Conservation (phyloP, 2,888 invertebrate species). For the Argyresthia albistria region DNA sequence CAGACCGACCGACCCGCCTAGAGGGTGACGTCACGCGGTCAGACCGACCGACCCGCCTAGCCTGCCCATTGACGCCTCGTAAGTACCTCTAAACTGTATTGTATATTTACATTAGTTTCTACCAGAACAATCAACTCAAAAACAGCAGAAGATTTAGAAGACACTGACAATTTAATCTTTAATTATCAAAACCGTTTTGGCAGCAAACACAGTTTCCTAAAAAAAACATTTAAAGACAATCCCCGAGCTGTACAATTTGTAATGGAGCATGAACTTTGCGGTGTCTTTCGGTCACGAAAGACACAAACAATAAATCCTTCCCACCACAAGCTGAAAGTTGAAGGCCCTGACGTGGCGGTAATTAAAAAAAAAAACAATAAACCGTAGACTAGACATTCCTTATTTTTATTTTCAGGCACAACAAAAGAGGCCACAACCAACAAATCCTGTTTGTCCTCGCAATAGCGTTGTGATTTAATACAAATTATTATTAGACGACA, state of each 20-base stretch:
- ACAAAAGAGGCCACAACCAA: constrained; percentile 48
- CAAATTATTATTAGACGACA: constrained; percentile 72
- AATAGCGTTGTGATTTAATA: constrained; percentile 68
- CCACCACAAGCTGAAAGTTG: background rate
- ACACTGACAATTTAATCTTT: too few relatives aligned
- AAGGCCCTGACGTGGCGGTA: background rate
- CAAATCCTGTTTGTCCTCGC: constrained; percentile 66
- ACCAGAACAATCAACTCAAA: too few relatives aligned
- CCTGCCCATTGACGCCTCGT: too few relatives aligned
- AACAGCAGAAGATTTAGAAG: too few relatives aligned
- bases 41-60: too few relatives aligned
- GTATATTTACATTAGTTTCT: too few relatives aligned
- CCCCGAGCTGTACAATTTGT: constrained; percentile 18
- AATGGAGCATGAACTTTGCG: constrained; percentile 22
- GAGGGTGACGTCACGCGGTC: too few relatives aligned
- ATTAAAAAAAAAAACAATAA: constrained; percentile 12
- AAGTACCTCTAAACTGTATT: too few relatives aligned
- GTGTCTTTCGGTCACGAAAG: constrained; percentile 16
- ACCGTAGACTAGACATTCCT: background rate
- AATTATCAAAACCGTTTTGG: background rate
- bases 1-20: too few relatives aligned
- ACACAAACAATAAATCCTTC: constrained; percentile 3
- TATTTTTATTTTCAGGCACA: background rate
- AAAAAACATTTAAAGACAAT: constrained; percentile 15
- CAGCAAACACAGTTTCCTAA: background rate